Percentiles rank a stretch among this genome's conserved stretches.
Conservation (phyloP, 1,140 invertebrate species). For the Bombus superbus region DNA sequence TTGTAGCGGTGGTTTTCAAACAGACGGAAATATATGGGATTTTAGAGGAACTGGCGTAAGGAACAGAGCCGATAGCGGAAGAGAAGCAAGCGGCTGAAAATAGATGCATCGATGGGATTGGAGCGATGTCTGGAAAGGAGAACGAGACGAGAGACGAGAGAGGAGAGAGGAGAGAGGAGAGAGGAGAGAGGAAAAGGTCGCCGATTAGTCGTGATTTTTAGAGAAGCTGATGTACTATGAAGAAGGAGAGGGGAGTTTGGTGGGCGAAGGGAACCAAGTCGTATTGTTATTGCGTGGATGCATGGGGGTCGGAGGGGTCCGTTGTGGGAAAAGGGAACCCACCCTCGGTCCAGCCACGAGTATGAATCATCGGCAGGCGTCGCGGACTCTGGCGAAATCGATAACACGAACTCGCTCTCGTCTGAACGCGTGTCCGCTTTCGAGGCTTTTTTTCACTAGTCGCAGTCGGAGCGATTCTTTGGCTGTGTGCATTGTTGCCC, state of each 20-base stretch:
- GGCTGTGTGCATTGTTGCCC: conserved; percentile 31
- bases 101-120: no score
- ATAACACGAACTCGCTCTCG: conserved; percentile 65
- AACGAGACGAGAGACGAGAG: no score
- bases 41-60: no score
- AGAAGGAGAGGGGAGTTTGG: not conserved
- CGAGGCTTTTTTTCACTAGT: conserved; percentile 34
- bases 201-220: not conserved
- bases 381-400: conserved; percentile 78
- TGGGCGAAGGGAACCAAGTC: conserved; percentile 55
- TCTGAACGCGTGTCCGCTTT: conserved; percentile 54
- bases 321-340: conserved; percentile 74
- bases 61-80: no score
- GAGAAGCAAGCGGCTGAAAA: no score
- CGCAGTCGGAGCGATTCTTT: conserved; percentile 11
- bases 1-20: no score
- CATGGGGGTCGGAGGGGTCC: conserved; percentile 56
- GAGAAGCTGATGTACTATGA: not conserved
- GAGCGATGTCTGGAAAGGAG: no score
- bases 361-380: conserved; percentile 80
- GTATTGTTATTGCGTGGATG: conserved; percentile 66
- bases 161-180: no score
- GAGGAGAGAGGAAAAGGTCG: not conserved
- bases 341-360: conserved; percentile 72
- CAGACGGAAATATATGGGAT: no score